phyloP scores from a whole-genome alignment of 1,140 invertebrate species.

The Asbolus verrucosus region DNA sequence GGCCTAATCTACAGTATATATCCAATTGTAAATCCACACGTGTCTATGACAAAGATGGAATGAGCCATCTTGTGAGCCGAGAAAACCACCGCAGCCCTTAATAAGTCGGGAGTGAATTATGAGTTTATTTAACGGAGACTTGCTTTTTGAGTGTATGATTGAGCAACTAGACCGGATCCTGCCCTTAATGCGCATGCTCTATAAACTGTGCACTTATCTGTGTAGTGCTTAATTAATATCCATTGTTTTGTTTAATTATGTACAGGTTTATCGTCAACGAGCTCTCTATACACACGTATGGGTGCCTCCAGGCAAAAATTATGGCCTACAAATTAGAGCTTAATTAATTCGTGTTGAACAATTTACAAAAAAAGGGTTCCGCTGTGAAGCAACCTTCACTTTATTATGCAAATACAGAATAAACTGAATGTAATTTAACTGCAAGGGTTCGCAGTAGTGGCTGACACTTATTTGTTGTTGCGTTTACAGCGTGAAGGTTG shows the following conservation, averaged over 20 bases:
- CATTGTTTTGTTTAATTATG: conserved; percentile 32
- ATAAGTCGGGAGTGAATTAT: conserved; percentile 44
- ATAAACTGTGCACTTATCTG: conserved; percentile 28
- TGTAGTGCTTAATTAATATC: conserved; percentile 26
- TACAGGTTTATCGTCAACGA: conserved; percentile 17
- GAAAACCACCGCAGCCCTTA: conserved; percentile 33
- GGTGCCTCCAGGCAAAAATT: conserved; percentile 29
- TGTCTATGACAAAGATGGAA: conserved; percentile 40
- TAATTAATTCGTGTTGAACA: conserved; percentile 39
- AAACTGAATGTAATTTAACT: conserved; percentile 39
- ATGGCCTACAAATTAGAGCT: conserved; percentile 29
- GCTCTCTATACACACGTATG: conserved; percentile 4
- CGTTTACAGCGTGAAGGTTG: conserved; percentile 42
- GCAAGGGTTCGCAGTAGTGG: conserved; percentile 33
- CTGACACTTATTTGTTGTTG: conserved; percentile 42
- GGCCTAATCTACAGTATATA: conserved; percentile 55
- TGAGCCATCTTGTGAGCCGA: conserved; percentile 8
- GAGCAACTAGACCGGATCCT: conserved; percentile 21
- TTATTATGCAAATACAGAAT: conserved; percentile 41
- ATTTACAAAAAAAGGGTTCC: conserved; percentile 30
- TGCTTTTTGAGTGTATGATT: conserved; percentile 42
- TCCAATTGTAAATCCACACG: conserved; percentile 51
- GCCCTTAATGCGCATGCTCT: conserved; percentile 14
- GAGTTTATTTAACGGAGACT: conserved; percentile 45
- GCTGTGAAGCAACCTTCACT: conserved; percentile 17